A percentile compares a stretch with the other conserved stretches of the same genome.
Evolutionary conservation across 2,797 vertebrate species (phyloP).

Genomic region (Thripadectes ignobilis): DNA sequence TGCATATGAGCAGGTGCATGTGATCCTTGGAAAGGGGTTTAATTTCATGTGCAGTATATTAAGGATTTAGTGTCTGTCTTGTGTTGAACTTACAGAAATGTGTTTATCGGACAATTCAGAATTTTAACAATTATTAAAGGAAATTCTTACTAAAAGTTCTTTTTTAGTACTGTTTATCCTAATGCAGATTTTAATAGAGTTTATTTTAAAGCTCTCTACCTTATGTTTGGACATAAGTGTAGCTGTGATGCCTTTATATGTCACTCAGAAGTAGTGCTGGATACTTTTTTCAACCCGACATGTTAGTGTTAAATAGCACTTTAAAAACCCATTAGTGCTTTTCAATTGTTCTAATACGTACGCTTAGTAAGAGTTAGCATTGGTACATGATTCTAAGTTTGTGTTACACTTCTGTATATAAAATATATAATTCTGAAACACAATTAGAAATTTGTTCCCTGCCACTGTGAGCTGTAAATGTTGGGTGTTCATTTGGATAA

Average conservation of each 20-base stretch:
- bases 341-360: background rate
- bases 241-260: background rate
- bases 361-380: background rate
- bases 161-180: background rate
- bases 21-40: slow-evolving; percentile 6
- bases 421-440: background rate
- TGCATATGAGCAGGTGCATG: background rate
- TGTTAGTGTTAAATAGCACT: background rate
- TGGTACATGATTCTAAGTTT: background rate
- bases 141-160: background rate
- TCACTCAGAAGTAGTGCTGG: background rate
- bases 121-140: background rate
- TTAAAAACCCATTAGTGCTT: background rate
- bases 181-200: background rate
- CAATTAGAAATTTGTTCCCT: background rate
- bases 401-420: background rate
- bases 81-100: background rate
- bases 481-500: no score
- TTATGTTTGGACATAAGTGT: background rate
- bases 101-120: background rate
- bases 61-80: background rate
- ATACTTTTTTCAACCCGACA: background rate
- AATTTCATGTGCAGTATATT: background rate
- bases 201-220: background rate
- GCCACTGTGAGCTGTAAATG: background rate